Percentiles rank a stretch among this genome's conserved stretches.
phyloP scores from a whole-genome alignment of 2,797 vertebrate genomes.

The Bovichtus diacanthus region DNA sequence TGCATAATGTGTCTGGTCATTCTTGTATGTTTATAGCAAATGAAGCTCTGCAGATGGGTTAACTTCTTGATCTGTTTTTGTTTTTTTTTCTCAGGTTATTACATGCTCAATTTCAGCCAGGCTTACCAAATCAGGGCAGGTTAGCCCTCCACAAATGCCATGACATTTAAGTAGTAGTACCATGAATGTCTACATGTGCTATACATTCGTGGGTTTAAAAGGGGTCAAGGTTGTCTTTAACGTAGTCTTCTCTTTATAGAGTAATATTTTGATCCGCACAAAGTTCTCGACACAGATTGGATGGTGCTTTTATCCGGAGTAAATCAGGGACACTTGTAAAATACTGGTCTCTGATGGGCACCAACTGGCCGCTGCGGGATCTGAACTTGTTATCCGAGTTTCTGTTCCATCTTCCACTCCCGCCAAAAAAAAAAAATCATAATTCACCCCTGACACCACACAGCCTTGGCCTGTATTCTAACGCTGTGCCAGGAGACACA shows the following conservation, averaged over 20 bases:
- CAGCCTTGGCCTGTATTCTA: conserved; percentile 61
- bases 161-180: neutral
- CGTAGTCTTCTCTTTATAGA: neutral
- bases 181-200: neutral
- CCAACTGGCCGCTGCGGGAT: conserved; percentile 21
- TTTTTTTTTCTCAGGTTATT: neutral
- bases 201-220: neutral
- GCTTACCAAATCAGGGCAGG: neutral
- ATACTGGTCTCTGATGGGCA: conserved; percentile 27
- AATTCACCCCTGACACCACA: conserved; percentile 46
- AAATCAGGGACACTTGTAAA: conserved; percentile 39
- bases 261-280: conserved; percentile 7
- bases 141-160: neutral
- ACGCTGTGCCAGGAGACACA: conserved; percentile 46
- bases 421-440: conserved; percentile 39
- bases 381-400: conserved; percentile 46
- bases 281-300: conserved; percentile 1
- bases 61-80: too few species aligned
- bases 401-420: conserved; percentile 42
- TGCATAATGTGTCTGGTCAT: neutral
- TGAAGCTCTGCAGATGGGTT: neutral
- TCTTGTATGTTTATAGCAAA: too few species aligned
- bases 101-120: neutral
- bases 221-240: neutral
- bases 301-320: neutral